A percentile compares a stretch with the other conserved stretches of the same genome.
phyloP scores from a whole-genome alignment of 2,113 vertebrate species.

The Macquaria ambigua region DNA sequence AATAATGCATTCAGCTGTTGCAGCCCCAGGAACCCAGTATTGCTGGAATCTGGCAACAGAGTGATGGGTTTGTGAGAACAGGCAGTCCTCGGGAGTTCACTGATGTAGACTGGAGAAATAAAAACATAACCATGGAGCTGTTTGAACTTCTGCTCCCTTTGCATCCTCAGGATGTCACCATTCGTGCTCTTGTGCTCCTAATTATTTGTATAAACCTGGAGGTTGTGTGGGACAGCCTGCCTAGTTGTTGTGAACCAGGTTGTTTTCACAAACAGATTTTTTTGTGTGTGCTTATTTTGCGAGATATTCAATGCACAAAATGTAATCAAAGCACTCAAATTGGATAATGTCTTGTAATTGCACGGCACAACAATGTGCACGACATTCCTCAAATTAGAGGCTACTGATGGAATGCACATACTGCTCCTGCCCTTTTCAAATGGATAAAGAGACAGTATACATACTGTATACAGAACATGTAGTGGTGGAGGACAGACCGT shows the following conservation, averaged over 20 bases:
- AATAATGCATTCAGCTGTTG: slow-evolving; percentile 46
- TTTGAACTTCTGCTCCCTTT: slow-evolving; percentile 19
- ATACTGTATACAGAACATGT: too few relatives aligned
- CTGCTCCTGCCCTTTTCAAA: slow-evolving; percentile 7
- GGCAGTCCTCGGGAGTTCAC: slow-evolving; percentile 38
- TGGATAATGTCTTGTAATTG: slow-evolving; percentile 51
- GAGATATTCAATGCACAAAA: slow-evolving; percentile 1
- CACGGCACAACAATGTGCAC: slow-evolving; percentile 11
- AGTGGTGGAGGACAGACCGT: background rate
- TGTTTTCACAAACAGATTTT: slow-evolving; percentile 9
- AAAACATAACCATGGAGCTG: slow-evolving; percentile 28
- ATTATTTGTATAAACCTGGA: slow-evolving; percentile 22
- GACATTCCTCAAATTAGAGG: slow-evolving; percentile 51
- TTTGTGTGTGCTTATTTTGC: slow-evolving; percentile 11
- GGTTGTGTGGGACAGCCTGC: background rate
- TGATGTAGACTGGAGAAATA: slow-evolving; percentile 27
- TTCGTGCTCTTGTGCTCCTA: background rate
- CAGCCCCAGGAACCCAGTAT: background rate
- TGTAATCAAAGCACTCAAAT: slow-evolving; percentile 40
- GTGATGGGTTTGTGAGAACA: slow-evolving; percentile 41
- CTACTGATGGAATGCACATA: slow-evolving; percentile 8
- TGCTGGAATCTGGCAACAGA: slow-evolving; percentile 35
- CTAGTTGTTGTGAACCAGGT: background rate
- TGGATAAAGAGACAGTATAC: background rate
- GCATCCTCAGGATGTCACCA: slow-evolving; percentile 11